Evolutionary conservation across 2,113 vertebrate species (phyloP).

Genomic region (Ibidorhyncha struthersii): DNA sequence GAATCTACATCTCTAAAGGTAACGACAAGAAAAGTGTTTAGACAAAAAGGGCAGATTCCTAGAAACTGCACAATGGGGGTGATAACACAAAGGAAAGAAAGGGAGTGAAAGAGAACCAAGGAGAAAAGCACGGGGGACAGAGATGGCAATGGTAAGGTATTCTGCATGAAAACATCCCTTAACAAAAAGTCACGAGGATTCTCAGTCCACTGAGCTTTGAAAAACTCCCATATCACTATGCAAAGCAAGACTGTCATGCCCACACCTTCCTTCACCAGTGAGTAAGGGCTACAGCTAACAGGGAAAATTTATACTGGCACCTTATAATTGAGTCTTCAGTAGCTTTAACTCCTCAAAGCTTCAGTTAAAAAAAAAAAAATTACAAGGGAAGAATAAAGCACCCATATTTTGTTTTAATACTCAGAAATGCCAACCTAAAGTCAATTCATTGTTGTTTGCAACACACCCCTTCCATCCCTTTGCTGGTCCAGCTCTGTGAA

Average conservation of each 20-base stretch:
- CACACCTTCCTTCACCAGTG: not conserved
- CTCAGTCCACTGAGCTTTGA: not conserved
- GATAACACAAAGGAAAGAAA: not conserved
- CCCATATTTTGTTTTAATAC: not conserved
- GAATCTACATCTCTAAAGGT: not conserved
- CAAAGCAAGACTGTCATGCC: not conserved
- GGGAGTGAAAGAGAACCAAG: not conserved
- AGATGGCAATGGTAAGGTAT: not conserved
- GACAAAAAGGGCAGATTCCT: not conserved
- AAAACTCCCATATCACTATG: not conserved
- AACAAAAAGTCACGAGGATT: not conserved
- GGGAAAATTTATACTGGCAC: not conserved
- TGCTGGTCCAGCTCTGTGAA: not conserved
- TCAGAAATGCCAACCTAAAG: not conserved
- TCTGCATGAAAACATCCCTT: too few species aligned
- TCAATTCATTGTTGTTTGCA: not conserved
- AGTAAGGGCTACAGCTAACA: not conserved
- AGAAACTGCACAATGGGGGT: not conserved
- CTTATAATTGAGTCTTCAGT: not conserved
- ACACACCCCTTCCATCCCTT: not conserved
- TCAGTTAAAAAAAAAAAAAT: not conserved
- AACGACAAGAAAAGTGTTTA: not conserved
- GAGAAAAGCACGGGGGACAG: not conserved
- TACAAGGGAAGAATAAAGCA: not conserved
- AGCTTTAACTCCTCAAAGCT: not conserved